Evolutionary conservation across 2,797 vertebrate species (phyloP).

Genomic region (Orientallactaga sibirica): DNA sequence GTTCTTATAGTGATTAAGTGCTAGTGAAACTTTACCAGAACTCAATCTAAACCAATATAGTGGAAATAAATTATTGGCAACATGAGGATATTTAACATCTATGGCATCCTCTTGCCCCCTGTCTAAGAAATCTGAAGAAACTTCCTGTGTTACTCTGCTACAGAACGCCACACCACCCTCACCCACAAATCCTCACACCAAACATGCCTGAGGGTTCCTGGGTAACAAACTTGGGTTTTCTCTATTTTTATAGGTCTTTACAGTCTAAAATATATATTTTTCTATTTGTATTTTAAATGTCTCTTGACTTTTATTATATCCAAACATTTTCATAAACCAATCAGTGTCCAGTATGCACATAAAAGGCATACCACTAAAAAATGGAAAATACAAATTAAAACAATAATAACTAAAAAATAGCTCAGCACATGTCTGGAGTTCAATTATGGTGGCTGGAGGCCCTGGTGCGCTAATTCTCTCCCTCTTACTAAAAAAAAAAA

Average conservation of each 20-base stretch:
- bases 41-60: too few relatives aligned
- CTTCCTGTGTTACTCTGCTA: not conserved
- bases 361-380: not conserved
- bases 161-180: not conserved
- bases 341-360: not conserved
- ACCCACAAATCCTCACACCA: not conserved
- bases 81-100: not conserved
- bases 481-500: too few relatives aligned
- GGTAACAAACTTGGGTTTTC: not conserved
- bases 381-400: conserved; percentile 18
- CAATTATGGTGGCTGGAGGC: too few relatives aligned
- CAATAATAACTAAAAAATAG: not conserved
- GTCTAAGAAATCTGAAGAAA: not conserved
- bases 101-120: not conserved
- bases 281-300: not conserved
- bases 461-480: too few relatives aligned
- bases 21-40: conserved; percentile 11
- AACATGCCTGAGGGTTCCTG: not conserved
- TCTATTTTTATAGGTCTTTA: not conserved
- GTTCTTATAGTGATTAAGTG: not conserved
- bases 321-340: not conserved
- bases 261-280: conserved; percentile 14
- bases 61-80: not conserved
- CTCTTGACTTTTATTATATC: not conserved
- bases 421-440: too few relatives aligned